Percentiles rank a stretch among this genome's conserved stretches.
Evolutionary conservation across 2,113 vertebrate species (phyloP).

Genomic region (Istiophorus platypterus): DNA sequence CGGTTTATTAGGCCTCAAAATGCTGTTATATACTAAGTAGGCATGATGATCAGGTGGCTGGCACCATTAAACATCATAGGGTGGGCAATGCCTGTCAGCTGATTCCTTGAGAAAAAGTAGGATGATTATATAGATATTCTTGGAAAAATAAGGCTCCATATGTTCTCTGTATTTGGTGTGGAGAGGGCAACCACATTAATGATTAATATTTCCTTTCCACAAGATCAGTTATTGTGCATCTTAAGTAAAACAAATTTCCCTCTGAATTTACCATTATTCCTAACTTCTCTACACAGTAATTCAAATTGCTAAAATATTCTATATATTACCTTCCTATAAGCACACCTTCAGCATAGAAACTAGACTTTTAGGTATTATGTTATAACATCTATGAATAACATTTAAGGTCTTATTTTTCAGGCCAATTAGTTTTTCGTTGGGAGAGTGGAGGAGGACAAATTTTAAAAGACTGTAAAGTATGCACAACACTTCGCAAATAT

Average conservation of each 20-base stretch:
- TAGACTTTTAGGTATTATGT: not conserved
- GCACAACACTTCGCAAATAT: not conserved
- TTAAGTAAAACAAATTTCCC: not conserved
- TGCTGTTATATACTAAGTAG: constrained; percentile 20
- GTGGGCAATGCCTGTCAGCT: not conserved
- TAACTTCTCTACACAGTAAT: not conserved
- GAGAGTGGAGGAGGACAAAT: not conserved
- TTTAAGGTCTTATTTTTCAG: not conserved
- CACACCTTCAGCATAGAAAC: not conserved
- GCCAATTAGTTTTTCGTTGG: not conserved
- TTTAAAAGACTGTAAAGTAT: not conserved
- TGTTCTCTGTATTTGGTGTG: not conserved
- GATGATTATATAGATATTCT: not conserved
- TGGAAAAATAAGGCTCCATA: not conserved
- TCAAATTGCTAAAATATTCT: not conserved
- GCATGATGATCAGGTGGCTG: constrained; percentile 21
- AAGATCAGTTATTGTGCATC: not conserved
- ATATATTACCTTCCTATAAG: not conserved
- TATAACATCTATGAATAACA: not conserved
- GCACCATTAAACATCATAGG: not conserved
- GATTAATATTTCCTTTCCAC: not conserved
- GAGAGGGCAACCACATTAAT: not conserved
- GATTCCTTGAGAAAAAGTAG: not conserved
- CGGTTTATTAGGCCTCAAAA: constrained; percentile 26
- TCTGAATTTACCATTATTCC: not conserved